phyloP scores from a whole-genome alignment of 2,888 invertebrate genomes.

The Arrhopalites spinosus region DNA sequence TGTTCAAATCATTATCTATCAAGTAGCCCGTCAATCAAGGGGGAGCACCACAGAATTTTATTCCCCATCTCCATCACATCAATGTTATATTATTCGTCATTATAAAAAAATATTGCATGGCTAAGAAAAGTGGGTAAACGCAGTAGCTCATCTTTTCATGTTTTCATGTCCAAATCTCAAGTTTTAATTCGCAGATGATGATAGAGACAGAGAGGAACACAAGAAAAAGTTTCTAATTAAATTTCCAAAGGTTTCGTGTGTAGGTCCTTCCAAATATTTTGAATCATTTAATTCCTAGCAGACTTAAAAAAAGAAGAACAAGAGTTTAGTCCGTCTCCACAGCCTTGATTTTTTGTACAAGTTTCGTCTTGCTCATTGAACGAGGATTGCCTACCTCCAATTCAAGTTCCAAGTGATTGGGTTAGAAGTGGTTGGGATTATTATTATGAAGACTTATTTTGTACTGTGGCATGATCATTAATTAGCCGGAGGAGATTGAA shows the following conservation, averaged over 20 bases:
- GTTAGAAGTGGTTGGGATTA: no score
- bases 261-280: not conserved
- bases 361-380: not conserved
- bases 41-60: no score
- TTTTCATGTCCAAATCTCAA: not conserved
- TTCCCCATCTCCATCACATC: no score
- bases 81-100: no score
- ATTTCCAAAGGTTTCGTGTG: conserved; percentile 22
- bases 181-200: conserved; percentile 22
- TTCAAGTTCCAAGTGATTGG: no score
- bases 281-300: not conserved
- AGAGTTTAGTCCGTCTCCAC: not conserved
- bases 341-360: conserved; percentile 20
- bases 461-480: conserved; percentile 39
- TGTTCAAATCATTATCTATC: conserved; percentile 40
- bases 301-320: no score
- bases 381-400: no score
- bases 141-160: conserved; percentile 21
- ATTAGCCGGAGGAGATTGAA: conserved; percentile 34
- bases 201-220: no score
- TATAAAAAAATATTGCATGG: conserved; percentile 3
- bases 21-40: conserved; percentile 42
- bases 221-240: conserved; percentile 26
- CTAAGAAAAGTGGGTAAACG: no score
- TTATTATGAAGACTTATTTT: conserved; percentile 17